A percentile compares a stretch with the other conserved stretches of the same genome.
These are phyloP conservation scores for Tridacna gigas DNA, from an alignment of 2,888 invertebrate genomes.

Conservation along the genomic window DNA sequence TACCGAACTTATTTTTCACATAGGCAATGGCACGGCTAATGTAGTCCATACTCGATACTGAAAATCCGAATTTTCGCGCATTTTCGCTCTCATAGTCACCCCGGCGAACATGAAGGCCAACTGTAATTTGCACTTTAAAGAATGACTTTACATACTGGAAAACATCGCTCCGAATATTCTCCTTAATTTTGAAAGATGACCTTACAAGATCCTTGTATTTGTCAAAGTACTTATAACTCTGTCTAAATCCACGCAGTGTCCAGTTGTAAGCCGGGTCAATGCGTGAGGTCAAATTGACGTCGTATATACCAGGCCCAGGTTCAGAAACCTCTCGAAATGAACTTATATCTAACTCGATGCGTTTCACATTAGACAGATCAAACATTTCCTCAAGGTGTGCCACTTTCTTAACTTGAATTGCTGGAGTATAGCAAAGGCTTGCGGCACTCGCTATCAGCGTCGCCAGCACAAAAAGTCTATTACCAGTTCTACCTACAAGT, in stretches of 20 bases:
- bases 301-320: not conserved
- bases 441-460: not conserved
- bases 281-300: not conserved
- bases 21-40: conserved; percentile 8
- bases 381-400: not conserved
- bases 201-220: not conserved
- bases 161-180: not conserved
- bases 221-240: conserved; percentile 8
- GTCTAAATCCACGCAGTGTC: conserved; percentile 6
- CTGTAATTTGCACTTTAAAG: not conserved
- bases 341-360: not conserved
- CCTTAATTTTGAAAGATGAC: not conserved
- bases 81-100: not conserved
- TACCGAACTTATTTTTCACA: not conserved
- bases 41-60: not conserved
- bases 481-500: not conserved
- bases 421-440: not conserved
- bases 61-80: not conserved
- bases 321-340: not conserved
- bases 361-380: not conserved
- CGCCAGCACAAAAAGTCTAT: not conserved
- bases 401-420: too few species aligned
- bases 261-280: not conserved
- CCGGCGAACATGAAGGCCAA: conserved; percentile 4
- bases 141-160: not conserved